Evolutionary conservation across 2,797 vertebrate genomes (phyloP), one percentile per base, ranked within the genome.

Genomic region (Diplodus sargus): DNA sequence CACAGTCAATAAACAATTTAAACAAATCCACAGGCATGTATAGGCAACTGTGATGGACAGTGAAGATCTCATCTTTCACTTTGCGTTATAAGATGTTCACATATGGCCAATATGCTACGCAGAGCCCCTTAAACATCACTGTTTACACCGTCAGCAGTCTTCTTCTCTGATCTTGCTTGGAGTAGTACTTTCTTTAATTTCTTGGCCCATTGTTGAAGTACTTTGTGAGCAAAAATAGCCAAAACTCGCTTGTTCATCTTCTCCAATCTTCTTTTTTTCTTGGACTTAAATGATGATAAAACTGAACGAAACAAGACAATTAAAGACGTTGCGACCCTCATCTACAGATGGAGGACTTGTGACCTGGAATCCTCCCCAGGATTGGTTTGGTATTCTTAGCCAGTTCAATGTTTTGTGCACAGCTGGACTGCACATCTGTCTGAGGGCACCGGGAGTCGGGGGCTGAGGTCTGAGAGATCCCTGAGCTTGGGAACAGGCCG

Each of bases 401-500:
- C 66, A 30, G 63, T 49, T 53, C 39, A 58, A 56, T 70, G 68
- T 67, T 81, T 58, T 30, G 30, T 48, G 57, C 68, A 59, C 89
- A 90, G 84, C 86, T 90, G 87, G 85, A 75, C 71, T 45, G n/a
- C 74, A 85, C 85, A 90, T 65, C 82, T 90, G 85, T 84, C 54
- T 69, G 68, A 66, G 63, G 87, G 62, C 75, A 62, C 8, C 1
- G 7, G 2, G 76, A 65, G 53, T 8, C 5, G 28, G 28, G 23
- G 43, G 61, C n/a, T 6, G 28, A 68, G 52, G 53, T 73, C 68
- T 79, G 25, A 48, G 56, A 76, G 66, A 67, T 73, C 56, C 56
- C 58, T 14, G 60, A 81, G 57, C 43, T 70, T 74, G 52, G 47
- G 69, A 82, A 73, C 25, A 1, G 72, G 45, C 64, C 71, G n/a